These are phyloP conservation scores for Andrena marginata DNA, from an alignment of 2,888 invertebrate species.

Conservation along the genomic window DNA sequence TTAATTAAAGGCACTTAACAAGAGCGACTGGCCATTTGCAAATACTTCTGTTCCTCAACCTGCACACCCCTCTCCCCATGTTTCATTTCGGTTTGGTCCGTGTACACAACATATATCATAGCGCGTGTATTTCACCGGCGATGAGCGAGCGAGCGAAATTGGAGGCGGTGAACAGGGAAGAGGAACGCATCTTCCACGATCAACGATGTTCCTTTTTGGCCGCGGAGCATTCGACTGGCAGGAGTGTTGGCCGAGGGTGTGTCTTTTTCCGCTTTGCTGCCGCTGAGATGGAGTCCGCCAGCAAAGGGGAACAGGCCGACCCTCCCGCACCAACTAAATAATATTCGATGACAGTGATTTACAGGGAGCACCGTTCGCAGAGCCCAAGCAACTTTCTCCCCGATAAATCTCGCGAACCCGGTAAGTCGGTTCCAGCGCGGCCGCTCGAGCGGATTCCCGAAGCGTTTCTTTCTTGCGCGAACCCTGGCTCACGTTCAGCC, in stretches of 20 bases:
- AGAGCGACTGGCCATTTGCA: conserved; percentile 35
- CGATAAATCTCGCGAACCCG: conserved; percentile 45
- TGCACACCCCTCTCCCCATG: background rate
- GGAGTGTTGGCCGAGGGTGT: conserved; percentile 85
- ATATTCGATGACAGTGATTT: conserved; percentile 62
- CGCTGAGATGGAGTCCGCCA: conserved; percentile 86
- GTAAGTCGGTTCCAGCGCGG: conserved; percentile 32
- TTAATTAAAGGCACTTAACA: conserved; percentile 7
- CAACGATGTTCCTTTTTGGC: conserved; percentile 26
- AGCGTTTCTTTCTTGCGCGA: conserved; percentile 1
- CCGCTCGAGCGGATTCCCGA: background rate
- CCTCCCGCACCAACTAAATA: conserved; percentile 76
- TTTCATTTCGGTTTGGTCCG: background rate
- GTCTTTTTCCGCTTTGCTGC: conserved; percentile 90
- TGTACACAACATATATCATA: background rate
- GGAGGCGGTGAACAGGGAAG: background rate
- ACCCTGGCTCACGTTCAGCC: background rate
- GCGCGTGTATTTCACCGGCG: conserved; percentile 15
- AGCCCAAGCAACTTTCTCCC: conserved; percentile 21
- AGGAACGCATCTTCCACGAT: background rate
- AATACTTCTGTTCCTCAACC: conserved; percentile 31
- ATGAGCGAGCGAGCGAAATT: background rate
- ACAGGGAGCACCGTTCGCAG: conserved; percentile 26
- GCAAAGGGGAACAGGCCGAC: conserved; percentile 88
- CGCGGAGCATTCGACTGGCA: conserved; percentile 34